phyloP scores from a whole-genome alignment of 2,888 invertebrate genomes.

The Osmoderma eremita region DNA sequence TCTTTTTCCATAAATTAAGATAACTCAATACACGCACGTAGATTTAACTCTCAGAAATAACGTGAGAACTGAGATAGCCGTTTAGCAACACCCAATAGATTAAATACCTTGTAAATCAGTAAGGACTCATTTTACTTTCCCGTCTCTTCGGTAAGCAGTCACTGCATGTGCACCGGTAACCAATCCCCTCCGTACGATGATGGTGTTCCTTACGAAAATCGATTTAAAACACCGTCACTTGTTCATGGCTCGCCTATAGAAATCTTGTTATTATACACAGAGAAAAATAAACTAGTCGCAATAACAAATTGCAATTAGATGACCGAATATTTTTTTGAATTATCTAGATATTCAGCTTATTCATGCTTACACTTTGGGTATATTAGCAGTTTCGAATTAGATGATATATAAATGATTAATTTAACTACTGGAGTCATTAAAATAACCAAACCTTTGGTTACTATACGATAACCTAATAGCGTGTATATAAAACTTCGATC shows the following conservation, averaged over 20 bases:
- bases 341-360: too few relatives aligned
- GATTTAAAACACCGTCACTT: constrained; percentile 37
- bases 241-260: constrained; percentile 31
- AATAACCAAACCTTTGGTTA: too few relatives aligned
- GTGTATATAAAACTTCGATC: too few relatives aligned
- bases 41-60: constrained; percentile 3
- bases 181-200: constrained; percentile 11
- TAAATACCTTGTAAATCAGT: constrained; percentile 22
- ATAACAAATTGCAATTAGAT: too few relatives aligned
- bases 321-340: too few relatives aligned
- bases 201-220: constrained; percentile 20
- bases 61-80: constrained; percentile 8
- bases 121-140: constrained; percentile 9
- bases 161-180: not conserved
- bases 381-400: too few relatives aligned
- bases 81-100: constrained; percentile 14
- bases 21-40: not conserved
- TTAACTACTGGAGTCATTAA: too few relatives aligned
- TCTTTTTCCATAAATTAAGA: constrained; percentile 9
- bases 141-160: not conserved
- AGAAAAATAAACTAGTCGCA: too few relatives aligned
- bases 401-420: too few relatives aligned
- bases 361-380: too few relatives aligned
- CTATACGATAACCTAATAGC: too few relatives aligned
- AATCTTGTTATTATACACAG: constrained; percentile 22